Conservation (phyloP, 2,888 invertebrate genomes). For the Ormyrus rosae region DNA sequence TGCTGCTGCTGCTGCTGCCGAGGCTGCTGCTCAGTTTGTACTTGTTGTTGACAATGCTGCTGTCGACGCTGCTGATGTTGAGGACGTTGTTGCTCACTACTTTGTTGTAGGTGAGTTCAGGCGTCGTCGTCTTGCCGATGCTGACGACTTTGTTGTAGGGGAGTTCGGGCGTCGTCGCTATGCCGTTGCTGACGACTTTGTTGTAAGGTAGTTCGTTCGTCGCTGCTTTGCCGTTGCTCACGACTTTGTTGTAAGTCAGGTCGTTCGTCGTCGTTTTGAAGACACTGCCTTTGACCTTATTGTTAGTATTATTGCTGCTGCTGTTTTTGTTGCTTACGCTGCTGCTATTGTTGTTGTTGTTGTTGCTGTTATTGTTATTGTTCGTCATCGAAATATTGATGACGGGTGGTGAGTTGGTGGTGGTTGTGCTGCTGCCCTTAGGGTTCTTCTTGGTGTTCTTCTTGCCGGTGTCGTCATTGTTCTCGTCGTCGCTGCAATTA, state of each 20-base stretch:
- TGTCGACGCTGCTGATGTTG: background rate
- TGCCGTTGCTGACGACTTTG: constrained; percentile 38
- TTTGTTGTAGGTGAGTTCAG: constrained; percentile 31
- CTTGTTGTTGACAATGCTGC: background rate
- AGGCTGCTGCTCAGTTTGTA: constrained; percentile 16
- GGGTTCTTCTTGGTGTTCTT: constrained; percentile 30
- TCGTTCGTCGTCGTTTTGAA: background rate
- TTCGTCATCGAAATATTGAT: background rate
- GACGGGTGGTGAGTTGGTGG: background rate
- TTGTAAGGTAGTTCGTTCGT: constrained; percentile 21
- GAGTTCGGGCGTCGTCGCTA: constrained; percentile 7
- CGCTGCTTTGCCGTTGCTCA: constrained; percentile 17
- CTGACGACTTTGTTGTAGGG: constrained; percentile 29
- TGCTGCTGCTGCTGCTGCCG: constrained; percentile 15
- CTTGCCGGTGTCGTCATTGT: constrained; percentile 26
- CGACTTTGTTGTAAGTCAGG: constrained; percentile 18
- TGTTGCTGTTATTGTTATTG: constrained; percentile 13
- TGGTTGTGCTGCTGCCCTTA: constrained; percentile 3
- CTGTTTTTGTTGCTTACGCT: background rate
- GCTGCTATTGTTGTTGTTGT: constrained; percentile 2
- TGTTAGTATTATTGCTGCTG: constrained; percentile 6
- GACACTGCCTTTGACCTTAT: background rate
- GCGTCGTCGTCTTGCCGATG: background rate
- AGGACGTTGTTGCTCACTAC: constrained; percentile 28
- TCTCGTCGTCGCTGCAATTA: constrained; percentile 46